phyloP scores from a whole-genome alignment of 2,797 vertebrate species.

The Atherinosoma microstoma region DNA sequence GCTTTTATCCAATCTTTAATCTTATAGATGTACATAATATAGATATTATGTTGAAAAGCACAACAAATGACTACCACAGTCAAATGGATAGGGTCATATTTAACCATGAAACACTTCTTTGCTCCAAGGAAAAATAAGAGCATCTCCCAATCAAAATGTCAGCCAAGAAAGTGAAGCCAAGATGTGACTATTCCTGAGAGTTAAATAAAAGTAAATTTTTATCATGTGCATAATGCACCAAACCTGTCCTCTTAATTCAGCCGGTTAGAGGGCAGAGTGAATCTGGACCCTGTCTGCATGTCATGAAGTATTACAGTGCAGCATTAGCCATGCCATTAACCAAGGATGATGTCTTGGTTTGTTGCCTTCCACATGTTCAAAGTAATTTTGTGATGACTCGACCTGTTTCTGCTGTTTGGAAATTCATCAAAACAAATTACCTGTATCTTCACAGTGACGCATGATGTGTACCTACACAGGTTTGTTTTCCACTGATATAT shows the following conservation, averaged over 20 bases:
- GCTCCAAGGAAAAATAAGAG: constrained; percentile 51
- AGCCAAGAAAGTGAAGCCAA: constrained; percentile 25
- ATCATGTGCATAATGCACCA: constrained; percentile 59
- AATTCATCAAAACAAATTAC: constrained; percentile 35
- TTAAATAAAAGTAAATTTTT: constrained; percentile 48
- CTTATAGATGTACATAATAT: constrained; percentile 26
- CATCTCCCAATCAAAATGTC: constrained; percentile 58
- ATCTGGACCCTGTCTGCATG: constrained; percentile 62
- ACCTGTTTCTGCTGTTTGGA: constrained; percentile 39
- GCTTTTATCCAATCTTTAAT: constrained; percentile 4
- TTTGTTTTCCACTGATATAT: constrained; percentile 40
- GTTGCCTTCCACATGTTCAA: constrained; percentile 56
- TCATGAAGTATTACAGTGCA: constrained; percentile 59
- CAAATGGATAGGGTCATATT: constrained; percentile 41
- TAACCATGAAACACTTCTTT: constrained; percentile 41
- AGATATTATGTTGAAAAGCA: constrained; percentile 45
- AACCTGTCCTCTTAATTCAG: constrained; percentile 66
- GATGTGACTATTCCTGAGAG: constrained; percentile 45
- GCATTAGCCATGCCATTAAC: constrained; percentile 61
- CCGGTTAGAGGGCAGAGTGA: constrained; percentile 65
- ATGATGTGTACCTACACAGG: constrained; percentile 47
- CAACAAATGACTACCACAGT: constrained; percentile 39
- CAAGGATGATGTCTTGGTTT: constrained; percentile 47
- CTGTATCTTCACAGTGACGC: constrained; percentile 38
- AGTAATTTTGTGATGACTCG: constrained; percentile 45